phyloP scores from a whole-genome alignment of 1,140 invertebrate genomes.

The Laupala kohalensis region DNA sequence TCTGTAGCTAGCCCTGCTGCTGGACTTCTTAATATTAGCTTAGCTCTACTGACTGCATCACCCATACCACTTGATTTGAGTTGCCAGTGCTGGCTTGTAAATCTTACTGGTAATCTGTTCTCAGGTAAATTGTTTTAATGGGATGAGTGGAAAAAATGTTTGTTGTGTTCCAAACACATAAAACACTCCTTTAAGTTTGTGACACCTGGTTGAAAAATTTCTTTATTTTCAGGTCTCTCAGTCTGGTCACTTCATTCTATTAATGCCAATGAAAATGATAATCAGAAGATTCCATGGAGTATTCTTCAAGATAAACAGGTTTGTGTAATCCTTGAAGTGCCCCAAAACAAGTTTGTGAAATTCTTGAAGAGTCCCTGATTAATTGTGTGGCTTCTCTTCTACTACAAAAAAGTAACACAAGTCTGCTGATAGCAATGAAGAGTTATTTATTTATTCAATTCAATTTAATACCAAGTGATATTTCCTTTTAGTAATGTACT shows the following conservation, averaged over 20 bases:
- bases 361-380: too few species aligned
- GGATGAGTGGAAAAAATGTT: too few species aligned
- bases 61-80: conserved; percentile 45
- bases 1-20: conserved; percentile 8
- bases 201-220: too few species aligned
- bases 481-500: too few species aligned
- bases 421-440: too few species aligned
- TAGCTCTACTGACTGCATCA: conserved; percentile 37
- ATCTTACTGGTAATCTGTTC: conserved; percentile 49
- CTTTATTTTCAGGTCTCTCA: not conserved
- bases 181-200: too few species aligned
- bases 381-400: too few species aligned
- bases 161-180: too few species aligned
- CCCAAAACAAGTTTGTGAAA: too few species aligned
- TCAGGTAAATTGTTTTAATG: conserved; percentile 32
- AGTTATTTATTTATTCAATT: too few species aligned
- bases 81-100: conserved; percentile 44
- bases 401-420: too few species aligned
- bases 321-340: not conserved
- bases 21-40: conserved; percentile 6
- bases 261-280: not conserved
- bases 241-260: not conserved
- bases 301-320: conserved; percentile 7
- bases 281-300: conserved; percentile 5
- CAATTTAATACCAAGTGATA: too few species aligned